These are phyloP conservation scores for Arvicola amphibius DNA, from an alignment of 2,797 vertebrate species.

Conservation along the genomic window DNA sequence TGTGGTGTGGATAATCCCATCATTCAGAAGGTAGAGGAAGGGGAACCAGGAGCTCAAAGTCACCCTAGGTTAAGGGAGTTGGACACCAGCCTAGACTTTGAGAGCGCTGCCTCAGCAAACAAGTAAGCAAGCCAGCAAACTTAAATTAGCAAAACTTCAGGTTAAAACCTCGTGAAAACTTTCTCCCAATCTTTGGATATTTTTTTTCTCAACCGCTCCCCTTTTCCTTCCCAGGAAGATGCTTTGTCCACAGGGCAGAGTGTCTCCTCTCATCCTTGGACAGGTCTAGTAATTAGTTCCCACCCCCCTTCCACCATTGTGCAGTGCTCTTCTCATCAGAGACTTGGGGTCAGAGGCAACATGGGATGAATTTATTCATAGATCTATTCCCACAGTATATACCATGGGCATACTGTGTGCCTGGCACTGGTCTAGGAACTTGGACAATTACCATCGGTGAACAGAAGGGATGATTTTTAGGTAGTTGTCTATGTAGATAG, in stretches of 20 bases:
- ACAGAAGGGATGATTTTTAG: not conserved
- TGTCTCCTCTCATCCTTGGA: not conserved
- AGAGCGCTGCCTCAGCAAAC: not conserved
- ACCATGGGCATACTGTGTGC: not conserved
- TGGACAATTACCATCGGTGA: not conserved
- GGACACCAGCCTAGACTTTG: not conserved
- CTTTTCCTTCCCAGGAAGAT: not conserved
- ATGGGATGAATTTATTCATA: not conserved
- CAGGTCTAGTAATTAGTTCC: not conserved
- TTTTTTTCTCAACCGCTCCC: not conserved
- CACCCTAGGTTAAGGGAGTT: not conserved
- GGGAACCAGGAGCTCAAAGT: not conserved
- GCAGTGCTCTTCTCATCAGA: not conserved
- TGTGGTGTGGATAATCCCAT: not conserved
- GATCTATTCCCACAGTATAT: not conserved
- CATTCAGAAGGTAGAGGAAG: not conserved
- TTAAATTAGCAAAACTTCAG: not conserved
- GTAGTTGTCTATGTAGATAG: not conserved
- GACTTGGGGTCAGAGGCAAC: not conserved
- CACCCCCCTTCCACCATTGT: not conserved
- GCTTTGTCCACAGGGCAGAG: not conserved
- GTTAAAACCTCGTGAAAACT: constrained; percentile 11
- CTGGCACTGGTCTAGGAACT: not conserved
- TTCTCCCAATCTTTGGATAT: not conserved
- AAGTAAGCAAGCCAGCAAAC: not conserved